Evolutionary conservation across 2,113 vertebrate species (phyloP), one percentile per base, ranked within the genome.

Genomic region (Corythaixoides concolor): DNA sequence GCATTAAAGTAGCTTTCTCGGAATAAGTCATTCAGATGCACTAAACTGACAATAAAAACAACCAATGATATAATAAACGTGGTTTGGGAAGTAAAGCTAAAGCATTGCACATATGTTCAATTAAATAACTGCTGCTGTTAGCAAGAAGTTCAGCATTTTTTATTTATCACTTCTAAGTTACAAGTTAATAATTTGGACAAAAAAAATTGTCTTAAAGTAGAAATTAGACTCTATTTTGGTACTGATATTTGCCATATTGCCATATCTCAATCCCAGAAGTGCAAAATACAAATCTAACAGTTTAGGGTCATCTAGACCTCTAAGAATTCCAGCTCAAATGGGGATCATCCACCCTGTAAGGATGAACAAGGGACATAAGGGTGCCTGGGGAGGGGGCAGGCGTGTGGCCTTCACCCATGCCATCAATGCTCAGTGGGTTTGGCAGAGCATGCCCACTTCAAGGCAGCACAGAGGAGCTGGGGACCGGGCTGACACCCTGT

Each of bases 351-450:
- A 39, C 18, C 7, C 33, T 50, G 35, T 15, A 15, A 59, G 27
- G 3, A 9, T 13, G 55, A 66, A 19, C 15, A 1, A 2, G 22
- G 13, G 60, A 2, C 23, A 13, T 11, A 33, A 52, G 8, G 9
- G 14, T 74, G 14, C 32, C 50, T 3, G 9, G 17, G 16, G 22
- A 69, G 22, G 20, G 43, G 39, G 26, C 1, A 4, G 30, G 16
- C 2, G 0, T 37, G 17, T 15, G 35, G 4, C 20, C 30, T 47
- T 82, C 21, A 8, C 11, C 6, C 16, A 14, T 10, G 3, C 53
- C 7, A 5, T 47, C 0, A 0, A n/a, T 7, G 17, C 33, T 32
- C 2, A 0, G 22, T 3, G 4, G 16, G 13, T 66, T 76, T 64
- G 49, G 53, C 58, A 85, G 59, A 85, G 20, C 11, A 13, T 5